Base-by-base conservation (phyloP, 2,797 vertebrate genomes). In the Chromis chromis region DNA sequence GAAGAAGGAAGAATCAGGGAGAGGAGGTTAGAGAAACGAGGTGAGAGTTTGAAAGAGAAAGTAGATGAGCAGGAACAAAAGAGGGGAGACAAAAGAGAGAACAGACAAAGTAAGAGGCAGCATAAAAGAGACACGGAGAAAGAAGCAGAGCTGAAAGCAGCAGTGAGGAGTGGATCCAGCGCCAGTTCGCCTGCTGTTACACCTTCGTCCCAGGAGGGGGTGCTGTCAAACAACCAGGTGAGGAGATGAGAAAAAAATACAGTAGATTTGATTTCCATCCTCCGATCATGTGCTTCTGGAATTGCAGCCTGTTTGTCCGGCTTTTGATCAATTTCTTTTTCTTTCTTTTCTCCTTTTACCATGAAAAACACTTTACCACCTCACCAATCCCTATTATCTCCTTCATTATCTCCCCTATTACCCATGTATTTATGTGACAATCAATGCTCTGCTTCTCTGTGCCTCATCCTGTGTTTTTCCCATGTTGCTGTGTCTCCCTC, bases 151-250 rank as follows among this genome's bases (percentile, higher is more conserved):
- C 86, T 75, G 42, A 82, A 14, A 78, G 77, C 19, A 21, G 76
- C 19, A 21, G 76, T 28, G 74, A 91, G 68, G 57, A 87, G 88
- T 2, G 85, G 79, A n/a, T 91, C 91, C 27, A 88, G 68, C 0
- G 33, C 74, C 9, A 88, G 79, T 57, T 90, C 91, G 1, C 83
- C 91, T 83, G 92, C 89, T 49, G 52, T 89, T 67, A 72, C 91
- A 42, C 88, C 92, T 21, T 89, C 85, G 65, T 78, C 86, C 83
- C 89, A 89, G 87, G 92, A 94, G 85, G 92, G 89, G 80, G 84
- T 48, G 87, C 88, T 86, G 57, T 89, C 92, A 72, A 91, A 90
- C 69, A 93, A 91, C 79, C 93, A 94, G 91, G 93, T 94, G 79
- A 88, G 85, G 48, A 48, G 49, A 74, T n/a, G 0, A 2, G 25